Evolutionary conservation across 1,140 invertebrate species (phyloP).

Genomic region (Tribolium castaneum): DNA sequence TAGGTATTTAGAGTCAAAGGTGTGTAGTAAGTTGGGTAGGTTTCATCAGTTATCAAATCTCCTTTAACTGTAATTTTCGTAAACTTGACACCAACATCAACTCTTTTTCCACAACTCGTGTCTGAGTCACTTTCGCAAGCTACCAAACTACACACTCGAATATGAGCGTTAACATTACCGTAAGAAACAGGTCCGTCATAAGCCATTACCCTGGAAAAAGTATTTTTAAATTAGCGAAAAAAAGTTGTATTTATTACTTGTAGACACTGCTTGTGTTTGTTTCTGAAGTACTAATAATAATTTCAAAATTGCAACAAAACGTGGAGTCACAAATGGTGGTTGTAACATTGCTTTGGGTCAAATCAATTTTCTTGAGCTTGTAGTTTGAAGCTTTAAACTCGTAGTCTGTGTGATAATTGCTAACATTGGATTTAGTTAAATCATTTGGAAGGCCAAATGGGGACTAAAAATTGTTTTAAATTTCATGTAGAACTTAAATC

Average conservation of each 20-base stretch:
- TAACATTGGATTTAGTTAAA: background rate
- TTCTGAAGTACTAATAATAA: constrained; percentile 7
- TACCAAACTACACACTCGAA: constrained; percentile 46
- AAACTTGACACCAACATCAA: constrained; percentile 41
- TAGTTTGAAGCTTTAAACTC: constrained; percentile 46
- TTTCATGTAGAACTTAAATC: constrained; percentile 6
- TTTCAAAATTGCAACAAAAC: constrained; percentile 52
- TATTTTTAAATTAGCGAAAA: background rate
- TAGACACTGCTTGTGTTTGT: background rate
- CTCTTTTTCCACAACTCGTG: constrained; percentile 42
- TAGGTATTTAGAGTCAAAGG: constrained; percentile 44
- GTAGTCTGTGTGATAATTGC: constrained; percentile 25
- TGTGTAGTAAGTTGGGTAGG: constrained; percentile 38
- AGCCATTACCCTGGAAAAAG: constrained; percentile 45
- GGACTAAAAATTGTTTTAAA: constrained; percentile 15
- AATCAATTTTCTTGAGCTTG: constrained; percentile 37
- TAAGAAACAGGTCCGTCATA: constrained; percentile 24
- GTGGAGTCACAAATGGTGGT: constrained; percentile 42
- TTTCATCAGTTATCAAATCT: constrained; percentile 7
- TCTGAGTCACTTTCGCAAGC: constrained; percentile 42
- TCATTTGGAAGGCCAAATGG: background rate
- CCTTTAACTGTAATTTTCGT: constrained; percentile 43
- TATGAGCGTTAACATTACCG: constrained; percentile 11
- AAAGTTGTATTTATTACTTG: background rate
- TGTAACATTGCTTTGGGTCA: constrained; percentile 38